phyloP scores from a whole-genome alignment of 2,888 invertebrate genomes.

The Drosophila robusta region DNA sequence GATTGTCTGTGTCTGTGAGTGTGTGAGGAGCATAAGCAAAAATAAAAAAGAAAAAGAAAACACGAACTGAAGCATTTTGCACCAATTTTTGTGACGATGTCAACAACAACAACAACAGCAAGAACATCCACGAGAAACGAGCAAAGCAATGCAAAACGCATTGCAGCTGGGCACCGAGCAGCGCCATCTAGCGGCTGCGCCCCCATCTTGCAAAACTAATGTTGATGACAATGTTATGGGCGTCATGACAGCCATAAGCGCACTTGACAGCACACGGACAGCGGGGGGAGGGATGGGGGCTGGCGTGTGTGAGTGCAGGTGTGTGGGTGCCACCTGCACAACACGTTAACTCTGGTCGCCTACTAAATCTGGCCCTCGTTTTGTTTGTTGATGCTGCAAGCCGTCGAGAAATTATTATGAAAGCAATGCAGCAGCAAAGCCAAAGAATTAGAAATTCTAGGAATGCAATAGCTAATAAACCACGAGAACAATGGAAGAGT shows the following conservation, averaged over 20 bases:
- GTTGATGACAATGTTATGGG: slow-evolving; percentile 83
- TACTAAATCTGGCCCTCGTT: slow-evolving; percentile 26
- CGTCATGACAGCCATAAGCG: slow-evolving; percentile 81
- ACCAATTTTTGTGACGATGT: slow-evolving; percentile 80
- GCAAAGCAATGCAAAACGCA: slow-evolving; percentile 35
- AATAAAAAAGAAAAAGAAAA: slow-evolving; percentile 5
- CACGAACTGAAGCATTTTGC: slow-evolving; percentile 70
- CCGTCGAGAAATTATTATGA: slow-evolving; percentile 52
- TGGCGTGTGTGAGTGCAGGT: not conserved
- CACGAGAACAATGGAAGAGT: not conserved
- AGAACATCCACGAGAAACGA: slow-evolving; percentile 17
- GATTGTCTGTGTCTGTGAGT: slow-evolving; percentile 4
- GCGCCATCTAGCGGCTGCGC: slow-evolving; percentile 48
- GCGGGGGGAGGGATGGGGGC: slow-evolving; percentile 1
- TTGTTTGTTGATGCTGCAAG: slow-evolving; percentile 4
- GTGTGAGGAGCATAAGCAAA: slow-evolving; percentile 14
- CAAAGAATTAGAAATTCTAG: slow-evolving; percentile 58
- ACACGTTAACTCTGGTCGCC: slow-evolving; percentile 7
- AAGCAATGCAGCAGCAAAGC: slow-evolving; percentile 59
- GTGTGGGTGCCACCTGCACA: slow-evolving; percentile 32
- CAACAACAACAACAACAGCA: slow-evolving; percentile 58
- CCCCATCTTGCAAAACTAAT: slow-evolving; percentile 65
- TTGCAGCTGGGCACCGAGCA: slow-evolving; percentile 19
- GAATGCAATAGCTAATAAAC: slow-evolving; percentile 34
- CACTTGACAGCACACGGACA: slow-evolving; percentile 69